Base-by-base conservation (phyloP, 2,797 vertebrate species). In the Molossus molossus region DNA sequence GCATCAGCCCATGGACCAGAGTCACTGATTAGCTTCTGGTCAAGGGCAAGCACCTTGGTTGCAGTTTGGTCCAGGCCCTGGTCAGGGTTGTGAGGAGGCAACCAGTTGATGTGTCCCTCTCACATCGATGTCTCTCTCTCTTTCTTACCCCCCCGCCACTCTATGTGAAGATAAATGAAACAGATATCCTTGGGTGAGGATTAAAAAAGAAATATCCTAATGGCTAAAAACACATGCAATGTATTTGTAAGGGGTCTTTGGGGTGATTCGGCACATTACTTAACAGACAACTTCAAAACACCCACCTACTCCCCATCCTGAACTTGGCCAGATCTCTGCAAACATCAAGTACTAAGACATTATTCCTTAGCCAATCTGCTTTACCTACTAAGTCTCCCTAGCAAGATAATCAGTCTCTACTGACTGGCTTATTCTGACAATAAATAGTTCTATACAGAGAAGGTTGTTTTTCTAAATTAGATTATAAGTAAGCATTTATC, bases 401-500 rank as follows among this genome's bases (percentile, higher is more conserved):
- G 91, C 95, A 95, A 96, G 88, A 93, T 11, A 40, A 94, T 94
- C 77, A 89, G 90, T 89, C 92, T 91, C 58, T 82, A 96, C 90
- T 69, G 53, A 72, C 91, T 91, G 82, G 6, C 13, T 60, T 21
- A 75, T 79, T 84, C 40, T 86, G 48, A 84, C 60, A 96, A 91
- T 86, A 37, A 55, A 29, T 69, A 85, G 91, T 96, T 95, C 94
- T 87, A 87, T 81, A 60, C 9, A 55, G 76, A 87, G 55, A 18
- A 48, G 60, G 75, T 20, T 84, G 77, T 93, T 97, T 95, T 94
- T 96, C 85, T 88, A 91, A 96, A 97, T 90, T 37, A 94, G 37
- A 97, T 70, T 77, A 72, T 82, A 95, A 97, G 96, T 96, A 95
- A 97, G 94, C 97, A 97, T 96, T 97, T 97, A 95, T 96, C 95